A percentile compares a stretch with the other conserved stretches of the same genome.
phyloP scores from a whole-genome alignment of 2,113 vertebrate species.

The Datnioides undecimradiatus region DNA sequence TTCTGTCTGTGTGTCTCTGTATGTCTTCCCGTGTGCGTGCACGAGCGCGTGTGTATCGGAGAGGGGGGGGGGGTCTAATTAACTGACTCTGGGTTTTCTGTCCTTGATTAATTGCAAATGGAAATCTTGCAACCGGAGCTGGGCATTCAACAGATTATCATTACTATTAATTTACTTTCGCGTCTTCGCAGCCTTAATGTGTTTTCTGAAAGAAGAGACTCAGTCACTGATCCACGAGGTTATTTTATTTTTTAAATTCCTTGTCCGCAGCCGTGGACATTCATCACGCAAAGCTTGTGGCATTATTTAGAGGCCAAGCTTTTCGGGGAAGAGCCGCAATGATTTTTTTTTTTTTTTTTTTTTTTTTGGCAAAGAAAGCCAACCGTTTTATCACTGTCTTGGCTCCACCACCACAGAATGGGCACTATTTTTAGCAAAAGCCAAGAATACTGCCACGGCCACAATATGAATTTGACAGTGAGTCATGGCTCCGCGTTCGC shows the following conservation, averaged over 20 bases:
- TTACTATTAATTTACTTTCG: slow-evolving; percentile 38
- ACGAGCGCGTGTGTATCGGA: not conserved
- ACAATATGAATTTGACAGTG: slow-evolving; percentile 74
- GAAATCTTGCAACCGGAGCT: slow-evolving; percentile 34
- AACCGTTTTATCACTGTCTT: slow-evolving; percentile 70
- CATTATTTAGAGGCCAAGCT: slow-evolving; percentile 21
- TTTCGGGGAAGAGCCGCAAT: slow-evolving; percentile 27
- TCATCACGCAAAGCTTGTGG: not conserved
- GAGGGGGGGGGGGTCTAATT: slow-evolving; percentile 32
- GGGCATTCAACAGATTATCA: slow-evolving; percentile 70
- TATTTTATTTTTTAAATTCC: too few relatives aligned
- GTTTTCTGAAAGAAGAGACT: slow-evolving; percentile 1
- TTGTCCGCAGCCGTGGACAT: not conserved
- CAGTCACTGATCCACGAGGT: not conserved
- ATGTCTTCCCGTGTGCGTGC: not conserved
- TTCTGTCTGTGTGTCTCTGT: not conserved
- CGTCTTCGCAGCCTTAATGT: slow-evolving; percentile 2
- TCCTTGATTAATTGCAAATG: slow-evolving; percentile 61
- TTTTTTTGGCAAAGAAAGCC: slow-evolving; percentile 54
- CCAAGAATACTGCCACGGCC: slow-evolving; percentile 67
- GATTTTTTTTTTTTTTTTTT: slow-evolving; percentile 15
- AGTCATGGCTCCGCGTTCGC: slow-evolving; percentile 64
- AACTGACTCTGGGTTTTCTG: slow-evolving; percentile 56
- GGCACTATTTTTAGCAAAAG: slow-evolving; percentile 73
- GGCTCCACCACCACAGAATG: slow-evolving; percentile 56